Conservation (phyloP, 2,797 vertebrate species). For the Geotrypetes seraphini region DNA sequence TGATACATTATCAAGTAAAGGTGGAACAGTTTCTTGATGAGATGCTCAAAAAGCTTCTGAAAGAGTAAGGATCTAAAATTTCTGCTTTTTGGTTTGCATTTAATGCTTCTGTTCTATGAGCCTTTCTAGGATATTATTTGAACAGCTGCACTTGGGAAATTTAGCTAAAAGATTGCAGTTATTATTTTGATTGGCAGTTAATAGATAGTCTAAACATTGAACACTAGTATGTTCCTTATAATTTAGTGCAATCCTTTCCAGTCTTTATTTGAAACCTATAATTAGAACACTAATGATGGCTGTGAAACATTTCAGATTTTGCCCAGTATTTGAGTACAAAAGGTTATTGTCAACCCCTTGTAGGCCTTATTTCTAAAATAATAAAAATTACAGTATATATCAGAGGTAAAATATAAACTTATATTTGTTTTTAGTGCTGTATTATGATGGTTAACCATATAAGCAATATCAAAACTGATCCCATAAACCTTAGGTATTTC, state of each 20-base stretch:
- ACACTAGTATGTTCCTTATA: conserved; percentile 46
- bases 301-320: conserved; percentile 45
- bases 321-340: too few species aligned
- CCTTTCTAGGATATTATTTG: conserved; percentile 56
- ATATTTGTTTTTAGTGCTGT: too few species aligned
- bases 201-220: conserved; percentile 64
- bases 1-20: conserved; percentile 20
- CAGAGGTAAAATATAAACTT: too few species aligned
- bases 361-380: too few species aligned
- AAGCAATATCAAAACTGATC: too few species aligned
- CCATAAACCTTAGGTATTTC: too few species aligned
- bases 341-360: too few species aligned
- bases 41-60: conserved; percentile 1
- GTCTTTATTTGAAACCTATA: conserved; percentile 51
- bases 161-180: conserved; percentile 66
- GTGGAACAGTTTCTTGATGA: conserved; percentile 15
- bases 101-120: conserved; percentile 40
- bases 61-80: conserved; percentile 40
- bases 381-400: too few species aligned
- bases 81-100: conserved; percentile 42
- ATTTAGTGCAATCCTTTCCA: conserved; percentile 57
- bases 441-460: too few species aligned
- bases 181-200: conserved; percentile 71
- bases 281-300: conserved; percentile 49
- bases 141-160: conserved; percentile 68